Base-by-base conservation (phyloP, 1,140 invertebrate species). In the Drosophila seguyi region DNA sequence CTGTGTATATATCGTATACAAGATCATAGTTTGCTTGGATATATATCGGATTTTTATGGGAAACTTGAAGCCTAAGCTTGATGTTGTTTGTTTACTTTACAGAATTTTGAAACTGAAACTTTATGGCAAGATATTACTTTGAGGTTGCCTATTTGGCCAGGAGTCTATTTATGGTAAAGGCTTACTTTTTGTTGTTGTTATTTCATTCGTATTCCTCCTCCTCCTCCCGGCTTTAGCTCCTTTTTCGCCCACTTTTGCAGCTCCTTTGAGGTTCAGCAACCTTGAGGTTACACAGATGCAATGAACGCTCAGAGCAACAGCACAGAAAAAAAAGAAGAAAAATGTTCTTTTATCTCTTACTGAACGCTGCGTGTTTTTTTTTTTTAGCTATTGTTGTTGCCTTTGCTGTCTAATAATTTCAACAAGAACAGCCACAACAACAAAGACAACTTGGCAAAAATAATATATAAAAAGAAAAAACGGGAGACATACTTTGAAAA, bases 251-350 rank as follows among this genome's bases (percentile, higher is more conserved):
- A 36, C 53, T 41, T 55, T 55, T 39, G 14, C 34, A 41, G 36
- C 55, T 60, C 55, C 60, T 63, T 63, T 44, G 61, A 77, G 81
- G 81, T 85, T 84, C 81, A 85, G 81, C 81, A 75, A 84, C 81
- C 81, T 77, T 71, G 68, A 85, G 80, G 71, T 82, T 82, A 68
- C 56, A 68, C 62, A 77, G 57, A 72, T 75, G 62, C 55, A 41
- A 45, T 44, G 31, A 36, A 50, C 39, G 56, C 74, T 56, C 20
- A 14, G 11, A 53, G 69, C 63, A 42, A 56, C 34, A 60, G 58
- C 81, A 61, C 22, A 36, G n/a, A 38, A 47, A 66, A 18, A 41
- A 18, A 34, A 3, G 6, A 27, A 7, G 36, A 38, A 79, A 52
- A 63, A 45, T 74, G 39, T 74, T 63, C 75, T 42, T 81, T 69